These are phyloP conservation scores for Kuschelorhynchus macadamiae DNA, from an alignment of 2,888 invertebrate species.

Conservation along the genomic window DNA sequence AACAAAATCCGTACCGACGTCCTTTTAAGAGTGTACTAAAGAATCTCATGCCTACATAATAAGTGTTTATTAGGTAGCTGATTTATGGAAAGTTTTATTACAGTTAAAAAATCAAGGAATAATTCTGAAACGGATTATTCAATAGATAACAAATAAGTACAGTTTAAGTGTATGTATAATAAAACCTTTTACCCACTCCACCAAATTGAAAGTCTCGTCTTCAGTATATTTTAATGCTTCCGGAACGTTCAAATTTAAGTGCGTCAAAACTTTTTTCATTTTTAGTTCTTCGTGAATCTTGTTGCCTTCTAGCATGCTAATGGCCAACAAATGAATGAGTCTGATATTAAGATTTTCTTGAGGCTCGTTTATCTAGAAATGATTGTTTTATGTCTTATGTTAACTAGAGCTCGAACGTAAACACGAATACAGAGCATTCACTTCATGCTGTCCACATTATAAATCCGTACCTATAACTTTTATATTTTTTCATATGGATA, in stretches of 20 bases:
- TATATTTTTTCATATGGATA: too few relatives aligned
- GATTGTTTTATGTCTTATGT: neutral
- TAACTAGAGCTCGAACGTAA: neutral
- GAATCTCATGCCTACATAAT: too few relatives aligned
- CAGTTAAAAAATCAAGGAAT: too few relatives aligned
- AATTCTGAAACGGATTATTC: too few relatives aligned
- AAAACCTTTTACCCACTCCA: constrained; percentile 65
- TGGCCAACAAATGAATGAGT: constrained; percentile 70
- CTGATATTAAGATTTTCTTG: constrained; percentile 55
- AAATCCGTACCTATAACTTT: too few relatives aligned
- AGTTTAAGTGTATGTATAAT: too few relatives aligned
- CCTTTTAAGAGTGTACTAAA: too few relatives aligned
- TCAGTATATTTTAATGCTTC: constrained; percentile 70
- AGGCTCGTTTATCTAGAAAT: constrained; percentile 55
- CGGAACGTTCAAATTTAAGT: constrained; percentile 71
- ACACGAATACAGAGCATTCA: neutral
- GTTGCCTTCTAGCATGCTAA: constrained; percentile 75
- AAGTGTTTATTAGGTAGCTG: too few relatives aligned
- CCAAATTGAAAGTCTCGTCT: constrained; percentile 61
- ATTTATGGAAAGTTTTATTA: too few relatives aligned
- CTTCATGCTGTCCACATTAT: too few relatives aligned
- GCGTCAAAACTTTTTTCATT: constrained; percentile 65
- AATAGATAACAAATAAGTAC: neutral
- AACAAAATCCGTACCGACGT: too few relatives aligned
- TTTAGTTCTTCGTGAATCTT: constrained; percentile 70